These are phyloP conservation scores for Silurus glanis DNA, from an alignment of 2,113 vertebrate species.

Conservation along the genomic window DNA sequence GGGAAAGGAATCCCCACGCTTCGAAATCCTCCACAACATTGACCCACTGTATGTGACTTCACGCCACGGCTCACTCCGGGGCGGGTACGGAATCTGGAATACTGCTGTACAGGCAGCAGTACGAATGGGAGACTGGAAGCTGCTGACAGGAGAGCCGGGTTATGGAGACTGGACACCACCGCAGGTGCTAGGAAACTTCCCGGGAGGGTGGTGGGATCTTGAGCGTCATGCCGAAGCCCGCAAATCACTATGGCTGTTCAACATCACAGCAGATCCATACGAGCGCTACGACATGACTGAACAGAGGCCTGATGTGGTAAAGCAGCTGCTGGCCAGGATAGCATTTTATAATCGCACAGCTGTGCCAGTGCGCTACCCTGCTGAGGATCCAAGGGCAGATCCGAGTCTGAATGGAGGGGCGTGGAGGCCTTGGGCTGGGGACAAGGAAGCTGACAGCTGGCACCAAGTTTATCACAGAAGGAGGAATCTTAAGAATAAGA, in stretches of 20 bases:
- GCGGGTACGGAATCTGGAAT: conserved; percentile 90
- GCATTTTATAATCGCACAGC: conserved; percentile 88
- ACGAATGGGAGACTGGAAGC: conserved; percentile 91
- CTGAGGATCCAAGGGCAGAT: conserved; percentile 89
- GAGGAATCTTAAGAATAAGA: conserved; percentile 73
- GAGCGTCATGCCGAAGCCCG: conserved; percentile 78
- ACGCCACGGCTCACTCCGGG: conserved; percentile 82
- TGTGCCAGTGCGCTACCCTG: conserved; percentile 90
- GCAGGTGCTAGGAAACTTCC: conserved; percentile 86
- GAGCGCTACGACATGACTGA: conserved; percentile 86
- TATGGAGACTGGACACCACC: conserved; percentile 95
- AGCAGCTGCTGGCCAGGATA: conserved; percentile 80
- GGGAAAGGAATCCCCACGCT: conserved; percentile 84
- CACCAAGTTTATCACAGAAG: conserved; percentile 66
- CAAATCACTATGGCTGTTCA: conserved; percentile 92
- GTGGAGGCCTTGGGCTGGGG: conserved; percentile 92
- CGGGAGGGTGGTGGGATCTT: conserved; percentile 90
- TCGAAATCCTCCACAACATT: conserved; percentile 94
- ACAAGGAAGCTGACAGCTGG: conserved; percentile 79
- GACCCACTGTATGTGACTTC: conserved; percentile 92
- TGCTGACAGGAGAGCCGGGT: conserved; percentile 92
- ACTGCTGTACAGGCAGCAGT: conserved; percentile 92
- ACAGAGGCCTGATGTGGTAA: conserved; percentile 85
- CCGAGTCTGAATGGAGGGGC: conserved; percentile 90
- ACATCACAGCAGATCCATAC: conserved; percentile 88